A percentile compares a stretch with the other conserved stretches of the same genome.
phyloP scores from a whole-genome alignment of 35 echinoderm and acorn worm species.

The Apostichopus parvimensis region DNA sequence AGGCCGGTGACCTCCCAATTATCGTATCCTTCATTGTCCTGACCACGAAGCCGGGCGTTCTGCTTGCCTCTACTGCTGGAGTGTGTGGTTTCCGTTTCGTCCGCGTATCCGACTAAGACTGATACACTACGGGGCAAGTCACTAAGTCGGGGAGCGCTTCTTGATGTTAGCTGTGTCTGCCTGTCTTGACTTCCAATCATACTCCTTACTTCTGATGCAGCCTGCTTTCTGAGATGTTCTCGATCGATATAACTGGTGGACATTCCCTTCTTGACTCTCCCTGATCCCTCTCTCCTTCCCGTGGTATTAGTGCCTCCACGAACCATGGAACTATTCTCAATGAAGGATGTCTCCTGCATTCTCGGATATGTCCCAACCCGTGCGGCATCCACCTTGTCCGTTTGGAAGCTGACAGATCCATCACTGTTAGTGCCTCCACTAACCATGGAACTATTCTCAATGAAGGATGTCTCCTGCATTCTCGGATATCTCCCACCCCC shows the following conservation, averaged over 20 bases:
- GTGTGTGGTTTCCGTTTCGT: background rate
- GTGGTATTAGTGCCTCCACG: background rate
- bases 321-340: conserved; percentile 19
- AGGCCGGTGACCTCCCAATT: conserved; percentile 24
- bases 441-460: conserved; percentile 20
- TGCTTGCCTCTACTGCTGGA: background rate
- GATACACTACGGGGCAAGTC: background rate
- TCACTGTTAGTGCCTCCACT: too few relatives aligned
- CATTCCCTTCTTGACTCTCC: background rate
- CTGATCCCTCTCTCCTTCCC: background rate
- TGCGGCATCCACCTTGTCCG: conserved; percentile 5
- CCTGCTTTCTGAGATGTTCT: background rate
- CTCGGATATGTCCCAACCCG: background rate
- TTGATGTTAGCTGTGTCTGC: conserved; percentile 1
- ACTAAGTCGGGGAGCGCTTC: background rate
- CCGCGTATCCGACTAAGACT: conserved; percentile 25
- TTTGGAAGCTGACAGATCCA: conserved; percentile 6
- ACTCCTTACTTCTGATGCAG: background rate
- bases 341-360: conserved; percentile 51
- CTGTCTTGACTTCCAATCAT: background rate
- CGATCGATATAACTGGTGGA: background rate
- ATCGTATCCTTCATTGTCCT: conserved; percentile 22
- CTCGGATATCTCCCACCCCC: conserved; percentile 13
- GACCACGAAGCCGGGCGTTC: background rate
- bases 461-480: conserved; percentile 51